Conservation (phyloP, 2,888 invertebrate species). For the Eumerus sabulonum region DNA sequence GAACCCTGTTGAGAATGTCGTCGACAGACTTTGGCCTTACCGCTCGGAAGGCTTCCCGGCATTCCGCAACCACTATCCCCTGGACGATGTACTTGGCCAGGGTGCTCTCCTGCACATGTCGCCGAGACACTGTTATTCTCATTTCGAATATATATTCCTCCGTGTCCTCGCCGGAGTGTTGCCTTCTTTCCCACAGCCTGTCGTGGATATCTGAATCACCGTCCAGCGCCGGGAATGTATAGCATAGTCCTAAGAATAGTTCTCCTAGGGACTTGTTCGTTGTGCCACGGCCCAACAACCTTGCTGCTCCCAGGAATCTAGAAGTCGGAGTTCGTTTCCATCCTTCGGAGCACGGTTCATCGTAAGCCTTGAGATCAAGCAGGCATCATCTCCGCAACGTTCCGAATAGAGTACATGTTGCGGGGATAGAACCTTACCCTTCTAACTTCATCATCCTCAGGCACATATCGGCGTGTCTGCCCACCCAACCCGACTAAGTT, state of each 20-base stretch:
- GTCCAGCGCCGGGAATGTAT: slow-evolving; percentile 9
- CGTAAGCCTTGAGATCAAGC: no score
- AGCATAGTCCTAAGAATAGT: slow-evolving; percentile 18
- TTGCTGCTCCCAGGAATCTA: slow-evolving; percentile 10
- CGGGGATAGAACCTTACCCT: no score
- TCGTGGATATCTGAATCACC: slow-evolving; percentile 26
- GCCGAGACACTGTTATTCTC: background rate
- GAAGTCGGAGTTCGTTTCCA: slow-evolving; percentile 16
- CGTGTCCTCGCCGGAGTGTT: background rate
- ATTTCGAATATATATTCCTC: slow-evolving; percentile 11
- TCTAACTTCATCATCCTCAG: no score
- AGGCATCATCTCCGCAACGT: no score
- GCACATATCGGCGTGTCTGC: no score
- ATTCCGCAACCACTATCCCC: background rate
- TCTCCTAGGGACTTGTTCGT: slow-evolving; percentile 1
- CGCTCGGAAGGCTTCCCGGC: background rate
- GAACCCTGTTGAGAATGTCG: slow-evolving; percentile 2
- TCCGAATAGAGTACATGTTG: no score
- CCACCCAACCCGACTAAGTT: no score
- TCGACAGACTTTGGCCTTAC: slow-evolving; percentile 1
- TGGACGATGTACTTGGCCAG: background rate
- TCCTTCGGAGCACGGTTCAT: background rate
- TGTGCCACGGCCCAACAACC: slow-evolving; percentile 9
- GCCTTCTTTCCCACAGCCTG: slow-evolving; percentile 1
- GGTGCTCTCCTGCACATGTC: background rate